Conservation (phyloP, 2,888 invertebrate genomes). For the Epinotia bilunana region DNA sequence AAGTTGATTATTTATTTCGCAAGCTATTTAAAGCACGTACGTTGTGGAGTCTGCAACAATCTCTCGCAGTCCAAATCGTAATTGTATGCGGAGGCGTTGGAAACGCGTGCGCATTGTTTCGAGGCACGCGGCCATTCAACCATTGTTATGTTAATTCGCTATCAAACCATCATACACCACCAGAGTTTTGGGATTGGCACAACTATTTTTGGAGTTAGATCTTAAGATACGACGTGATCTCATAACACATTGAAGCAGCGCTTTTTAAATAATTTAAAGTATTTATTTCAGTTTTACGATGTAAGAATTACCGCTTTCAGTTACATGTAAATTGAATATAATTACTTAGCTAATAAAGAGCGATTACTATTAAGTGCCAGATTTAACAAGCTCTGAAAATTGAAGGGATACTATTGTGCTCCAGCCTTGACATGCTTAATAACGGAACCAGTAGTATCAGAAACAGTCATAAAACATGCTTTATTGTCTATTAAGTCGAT, state of each 20-base stretch:
- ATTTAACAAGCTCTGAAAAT: constrained; percentile 24
- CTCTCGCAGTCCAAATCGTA: constrained; percentile 33
- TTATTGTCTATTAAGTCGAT: constrained; percentile 49
- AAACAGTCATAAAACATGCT: constrained; percentile 38
- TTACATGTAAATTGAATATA: neutral
- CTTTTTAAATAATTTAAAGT: too few relatives aligned
- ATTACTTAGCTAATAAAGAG: neutral
- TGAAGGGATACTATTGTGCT: constrained; percentile 35
- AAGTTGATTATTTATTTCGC: constrained; percentile 21
- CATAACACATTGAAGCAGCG: neutral
- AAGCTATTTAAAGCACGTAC: constrained; percentile 9
- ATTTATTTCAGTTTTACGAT: too few relatives aligned
- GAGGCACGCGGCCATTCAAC: constrained; percentile 30
- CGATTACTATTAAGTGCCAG: neutral
- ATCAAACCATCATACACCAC: constrained; percentile 36
- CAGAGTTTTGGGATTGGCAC: constrained; percentile 32
- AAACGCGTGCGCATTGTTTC: constrained; percentile 45
- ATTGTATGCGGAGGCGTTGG: constrained; percentile 47
- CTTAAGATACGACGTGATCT: neutral
- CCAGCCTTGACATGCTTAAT: constrained; percentile 39
- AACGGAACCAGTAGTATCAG: constrained; percentile 16
- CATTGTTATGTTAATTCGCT: constrained; percentile 47
- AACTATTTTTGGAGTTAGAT: constrained; percentile 31
- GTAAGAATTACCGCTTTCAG: too few relatives aligned
- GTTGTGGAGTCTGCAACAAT: constrained; percentile 29